Evolutionary conservation across 2,113 vertebrate species (phyloP), one percentile per base, ranked within the genome.

Genomic region (Pogona vitticeps): DNA sequence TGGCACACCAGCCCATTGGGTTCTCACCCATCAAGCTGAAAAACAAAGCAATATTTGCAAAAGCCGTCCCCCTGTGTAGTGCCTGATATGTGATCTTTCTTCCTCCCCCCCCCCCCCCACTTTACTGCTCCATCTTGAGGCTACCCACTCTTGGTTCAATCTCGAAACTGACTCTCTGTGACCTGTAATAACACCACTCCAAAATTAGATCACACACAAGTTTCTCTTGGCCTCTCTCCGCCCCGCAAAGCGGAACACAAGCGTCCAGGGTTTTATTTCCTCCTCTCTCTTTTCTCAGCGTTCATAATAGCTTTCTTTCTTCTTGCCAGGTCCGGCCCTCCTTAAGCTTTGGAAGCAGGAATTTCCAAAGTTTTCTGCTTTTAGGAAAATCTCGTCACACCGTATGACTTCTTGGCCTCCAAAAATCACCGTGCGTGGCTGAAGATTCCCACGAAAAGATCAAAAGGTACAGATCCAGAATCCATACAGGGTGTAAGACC

Each of bases 151-250:
- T 93, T 12, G 0, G 68, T 94, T 96, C 94, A 95, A 97, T 96
- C 94, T 91, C 80, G 93, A 94, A 97, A 96, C 96, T 92, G 95
- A 95, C 94, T 95, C 94, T 94, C 95, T 94, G 89, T 96, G 96
- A 97, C 96, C 97, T 97, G 94, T 94, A 97, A 96, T 97, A 97
- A 96, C 96, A 97, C 96, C 81, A 58, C 93, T 97, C 96, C 96
- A 96, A 97, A 97, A 97, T 98, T 97, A 97, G 97, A 97, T 94
- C 91, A 94, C 93, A 94, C 46, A 52, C 46, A 93, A 88, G 93
- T 97, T 97, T 97, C 94, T 94, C 93, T 97, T 97, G 97, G 97
- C 96, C 91, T 89, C 0, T 0, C 26, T 94, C 94, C 95, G 80
- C 89, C 93, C 95, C 93, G 92, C 94, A 82, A 93, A 96, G 95